Evolutionary conservation across 2,797 vertebrate genomes (phyloP).

Genomic region (Tauraco hartlaubi): DNA sequence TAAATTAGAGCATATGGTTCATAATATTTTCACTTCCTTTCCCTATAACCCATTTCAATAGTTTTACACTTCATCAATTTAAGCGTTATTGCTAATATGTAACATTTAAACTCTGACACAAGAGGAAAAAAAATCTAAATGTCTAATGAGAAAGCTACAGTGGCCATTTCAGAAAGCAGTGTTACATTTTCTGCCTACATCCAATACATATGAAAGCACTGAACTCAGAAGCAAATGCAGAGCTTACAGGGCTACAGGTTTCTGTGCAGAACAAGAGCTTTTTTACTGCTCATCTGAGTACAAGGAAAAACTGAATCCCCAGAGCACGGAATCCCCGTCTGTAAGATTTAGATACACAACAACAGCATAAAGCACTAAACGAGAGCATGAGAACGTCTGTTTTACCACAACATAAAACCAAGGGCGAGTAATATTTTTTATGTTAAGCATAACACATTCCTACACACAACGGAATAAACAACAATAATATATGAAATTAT

Average conservation of each 20-base stretch:
- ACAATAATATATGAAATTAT: neutral
- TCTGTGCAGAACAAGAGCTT: neutral
- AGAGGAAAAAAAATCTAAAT: neutral
- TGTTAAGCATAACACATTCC: neutral
- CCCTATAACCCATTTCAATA: conserved; percentile 30
- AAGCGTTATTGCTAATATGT: conserved; percentile 30
- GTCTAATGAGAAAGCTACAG: conserved; percentile 34
- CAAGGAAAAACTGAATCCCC: neutral
- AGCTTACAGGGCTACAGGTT: neutral
- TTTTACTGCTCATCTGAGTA: neutral
- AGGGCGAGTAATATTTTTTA: neutral
- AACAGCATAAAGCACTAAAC: neutral
- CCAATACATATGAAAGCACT: neutral
- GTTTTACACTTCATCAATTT: conserved; percentile 64
- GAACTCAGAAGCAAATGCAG: neutral
- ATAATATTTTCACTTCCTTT: conserved; percentile 50
- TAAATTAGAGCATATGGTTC: conserved; percentile 43
- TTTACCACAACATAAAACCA: neutral
- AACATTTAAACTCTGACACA: conserved; percentile 36
- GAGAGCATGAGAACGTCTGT: neutral
- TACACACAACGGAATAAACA: neutral
- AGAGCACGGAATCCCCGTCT: neutral
- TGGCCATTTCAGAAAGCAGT: neutral
- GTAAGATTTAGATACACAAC: neutral
- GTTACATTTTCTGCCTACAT: neutral